Conservation (phyloP, 2,888 invertebrate species). For the Zele albiditarsus region DNA sequence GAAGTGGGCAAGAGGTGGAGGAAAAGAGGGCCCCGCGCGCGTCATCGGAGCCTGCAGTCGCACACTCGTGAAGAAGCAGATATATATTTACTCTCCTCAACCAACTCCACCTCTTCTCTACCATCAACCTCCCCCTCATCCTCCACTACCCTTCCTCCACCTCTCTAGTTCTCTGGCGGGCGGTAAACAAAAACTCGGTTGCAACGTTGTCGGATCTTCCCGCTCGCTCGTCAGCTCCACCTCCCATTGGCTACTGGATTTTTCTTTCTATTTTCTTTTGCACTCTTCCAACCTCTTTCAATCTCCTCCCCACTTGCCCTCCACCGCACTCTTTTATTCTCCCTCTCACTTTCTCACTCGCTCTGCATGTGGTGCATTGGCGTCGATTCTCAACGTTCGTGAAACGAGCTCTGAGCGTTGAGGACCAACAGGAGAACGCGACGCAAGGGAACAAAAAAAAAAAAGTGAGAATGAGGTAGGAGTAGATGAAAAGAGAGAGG, state of each 20-base stretch:
- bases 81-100: slow-evolving; percentile 51
- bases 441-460: slow-evolving; percentile 26
- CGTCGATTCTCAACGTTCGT: slow-evolving; percentile 56
- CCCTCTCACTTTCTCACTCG: slow-evolving; percentile 26
- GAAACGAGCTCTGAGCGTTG: slow-evolving; percentile 54
- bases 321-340: slow-evolving; percentile 9
- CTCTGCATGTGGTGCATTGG: slow-evolving; percentile 10
- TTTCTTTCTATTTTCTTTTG: slow-evolving; percentile 61
- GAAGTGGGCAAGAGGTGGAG: background rate
- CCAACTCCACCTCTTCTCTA: slow-evolving; percentile 47
- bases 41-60: slow-evolving; percentile 43
- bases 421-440: slow-evolving; percentile 32
- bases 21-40: slow-evolving; percentile 33
- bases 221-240: slow-evolving; percentile 57
- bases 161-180: slow-evolving; percentile 41
- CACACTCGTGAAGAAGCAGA: slow-evolving; percentile 39
- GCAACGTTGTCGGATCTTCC: slow-evolving; percentile 71
- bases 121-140: slow-evolving; percentile 24
- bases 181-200: slow-evolving; percentile 70
- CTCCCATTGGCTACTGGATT: slow-evolving; percentile 65
- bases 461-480: slow-evolving; percentile 32
- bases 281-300: slow-evolving; percentile 45
- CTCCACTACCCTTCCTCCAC: slow-evolving; percentile 6
- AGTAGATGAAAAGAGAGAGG: slow-evolving; percentile 23
- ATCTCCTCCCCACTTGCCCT: slow-evolving; percentile 33